phyloP scores from a whole-genome alignment of 37 sponge, comb jelly and placozoan species.

The Oscarella lobularis region DNA sequence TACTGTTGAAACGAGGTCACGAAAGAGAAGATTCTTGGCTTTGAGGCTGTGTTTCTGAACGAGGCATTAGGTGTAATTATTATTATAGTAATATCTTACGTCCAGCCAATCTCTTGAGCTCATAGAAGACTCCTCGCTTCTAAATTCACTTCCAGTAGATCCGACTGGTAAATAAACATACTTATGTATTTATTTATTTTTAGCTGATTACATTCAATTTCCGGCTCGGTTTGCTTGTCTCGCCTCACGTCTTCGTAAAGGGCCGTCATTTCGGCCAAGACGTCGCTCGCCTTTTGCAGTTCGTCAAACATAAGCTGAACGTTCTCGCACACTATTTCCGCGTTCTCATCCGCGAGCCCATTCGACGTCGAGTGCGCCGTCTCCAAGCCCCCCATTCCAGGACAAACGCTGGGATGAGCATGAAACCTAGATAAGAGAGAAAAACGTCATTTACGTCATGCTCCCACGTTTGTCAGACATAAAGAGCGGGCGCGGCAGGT shows the following conservation, averaged over 20 bases:
- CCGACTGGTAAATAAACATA: no score
- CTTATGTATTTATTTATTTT: no score
- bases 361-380: no score
- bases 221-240: no score
- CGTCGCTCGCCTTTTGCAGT: slow-evolving; percentile 34
- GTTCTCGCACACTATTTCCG: slow-evolving; percentile 19
- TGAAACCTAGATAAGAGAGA: neutral
- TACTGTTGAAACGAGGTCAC: slow-evolving; percentile 37
- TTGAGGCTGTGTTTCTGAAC: slow-evolving; percentile 40
- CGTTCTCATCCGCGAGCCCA: neutral
- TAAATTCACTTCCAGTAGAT: neutral
- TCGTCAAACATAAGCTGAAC: slow-evolving; percentile 36
- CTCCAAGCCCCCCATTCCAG: no score
- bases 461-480: no score
- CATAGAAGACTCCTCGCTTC: slow-evolving; percentile 23
- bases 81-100: neutral
- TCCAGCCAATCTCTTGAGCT: slow-evolving; percentile 57
- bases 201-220: no score
- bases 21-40: slow-evolving; percentile 27
- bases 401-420: neutral
- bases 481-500: no score
- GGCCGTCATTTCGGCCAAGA: slow-evolving; percentile 71
- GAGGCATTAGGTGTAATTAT: neutral
- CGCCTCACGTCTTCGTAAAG: slow-evolving; percentile 7
- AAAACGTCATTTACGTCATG: neutral